Conservation (phyloP, 23 tunicate species). For the Trididemnum nubilum region DNA sequence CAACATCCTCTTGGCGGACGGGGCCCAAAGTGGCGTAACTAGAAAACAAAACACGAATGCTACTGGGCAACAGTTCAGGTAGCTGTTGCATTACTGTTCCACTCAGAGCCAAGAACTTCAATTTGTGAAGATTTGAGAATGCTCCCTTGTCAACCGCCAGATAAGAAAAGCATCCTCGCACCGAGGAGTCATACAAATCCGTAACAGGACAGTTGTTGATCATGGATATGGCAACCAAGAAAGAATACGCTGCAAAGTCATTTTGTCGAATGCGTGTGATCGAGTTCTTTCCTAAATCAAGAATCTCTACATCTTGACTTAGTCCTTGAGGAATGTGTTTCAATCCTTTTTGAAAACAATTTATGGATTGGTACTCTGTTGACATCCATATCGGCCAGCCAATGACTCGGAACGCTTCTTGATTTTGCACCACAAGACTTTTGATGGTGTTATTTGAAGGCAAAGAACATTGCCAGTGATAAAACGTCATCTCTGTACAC, state of each 20-base stretch:
- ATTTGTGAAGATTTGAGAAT: neutral
- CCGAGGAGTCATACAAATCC: neutral
- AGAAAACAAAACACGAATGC: neutral
- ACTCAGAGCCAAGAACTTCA: neutral
- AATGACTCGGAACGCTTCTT: neutral
- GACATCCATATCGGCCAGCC: neutral
- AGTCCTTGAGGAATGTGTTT: neutral
- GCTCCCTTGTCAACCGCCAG: neutral
- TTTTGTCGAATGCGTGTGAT: neutral
- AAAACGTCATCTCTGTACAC: too few species aligned
- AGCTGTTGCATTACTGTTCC: neutral
- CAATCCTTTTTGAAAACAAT: slow-evolving; percentile 24
- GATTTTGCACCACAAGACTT: too few species aligned
- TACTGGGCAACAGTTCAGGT: neutral
- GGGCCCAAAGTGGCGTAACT: neutral
- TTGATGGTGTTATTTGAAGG: too few species aligned
- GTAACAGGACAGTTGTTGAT: neutral
- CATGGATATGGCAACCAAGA: neutral
- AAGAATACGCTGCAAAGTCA: slow-evolving; percentile 3
- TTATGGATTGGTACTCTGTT: neutral
- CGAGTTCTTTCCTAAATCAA: slow-evolving; percentile 5
- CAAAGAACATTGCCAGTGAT: too few species aligned
- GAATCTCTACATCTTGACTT: neutral
- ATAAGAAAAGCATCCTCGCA: neutral
- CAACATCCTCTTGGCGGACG: neutral